Conservation (phyloP, 2,888 invertebrate genomes). For the Andrena trimmerana region DNA sequence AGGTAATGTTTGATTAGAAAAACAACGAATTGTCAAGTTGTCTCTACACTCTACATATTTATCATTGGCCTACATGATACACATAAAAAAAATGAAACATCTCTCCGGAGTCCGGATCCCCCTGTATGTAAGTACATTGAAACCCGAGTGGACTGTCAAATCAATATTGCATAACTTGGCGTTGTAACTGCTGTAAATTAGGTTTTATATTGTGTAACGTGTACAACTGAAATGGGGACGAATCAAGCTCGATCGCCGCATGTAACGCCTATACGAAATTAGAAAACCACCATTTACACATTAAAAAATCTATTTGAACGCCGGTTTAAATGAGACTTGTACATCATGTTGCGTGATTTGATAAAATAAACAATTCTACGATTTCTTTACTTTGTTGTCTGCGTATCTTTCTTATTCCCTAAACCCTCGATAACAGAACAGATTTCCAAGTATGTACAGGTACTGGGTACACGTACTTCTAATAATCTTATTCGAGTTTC, state of each 20-base stretch:
- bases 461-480: not conserved
- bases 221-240: conserved; percentile 59
- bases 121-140: conserved; percentile 33
- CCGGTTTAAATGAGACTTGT: conserved; percentile 69
- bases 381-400: conserved; percentile 31
- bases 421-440: not conserved
- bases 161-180: conserved; percentile 59
- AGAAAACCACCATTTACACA: conserved; percentile 51
- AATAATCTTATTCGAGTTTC: not conserved
- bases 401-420: not conserved
- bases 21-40: conserved; percentile 74
- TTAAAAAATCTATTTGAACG: conserved; percentile 54
- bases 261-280: conserved; percentile 63
- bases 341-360: conserved; percentile 78
- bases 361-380: conserved; percentile 75
- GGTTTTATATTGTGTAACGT: conserved; percentile 75
- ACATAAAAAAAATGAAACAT: conserved; percentile 25
- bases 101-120: conserved; percentile 8
- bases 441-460: not conserved
- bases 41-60: conserved; percentile 46
- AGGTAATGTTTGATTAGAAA: conserved; percentile 29
- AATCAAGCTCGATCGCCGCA: conserved; percentile 66
- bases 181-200: conserved; percentile 71
- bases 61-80: conserved; percentile 70
- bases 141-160: conserved; percentile 50